Evolutionary conservation across 2,888 invertebrate genomes (phyloP).

Genomic region (Temnothorax rugatulus): DNA sequence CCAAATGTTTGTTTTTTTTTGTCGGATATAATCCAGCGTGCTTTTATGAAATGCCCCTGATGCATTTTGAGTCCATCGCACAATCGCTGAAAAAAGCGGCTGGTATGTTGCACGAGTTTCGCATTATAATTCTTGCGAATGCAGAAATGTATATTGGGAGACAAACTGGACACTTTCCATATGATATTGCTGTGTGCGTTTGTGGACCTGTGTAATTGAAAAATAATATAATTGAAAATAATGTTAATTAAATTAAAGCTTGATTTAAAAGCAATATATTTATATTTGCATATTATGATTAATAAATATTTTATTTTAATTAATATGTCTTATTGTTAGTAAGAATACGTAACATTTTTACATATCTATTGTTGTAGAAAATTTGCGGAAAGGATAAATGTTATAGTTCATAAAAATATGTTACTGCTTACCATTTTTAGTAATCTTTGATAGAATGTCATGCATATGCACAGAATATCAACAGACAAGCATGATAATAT

Average conservation of each 20-base stretch:
- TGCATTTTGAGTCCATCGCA: constrained; percentile 49
- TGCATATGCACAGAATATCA: constrained; percentile 77
- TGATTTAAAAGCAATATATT: not conserved
- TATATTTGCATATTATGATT: not conserved
- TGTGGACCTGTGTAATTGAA: constrained; percentile 4
- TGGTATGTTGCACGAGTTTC: constrained; percentile 28
- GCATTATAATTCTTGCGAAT: constrained; percentile 44
- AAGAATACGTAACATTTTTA: not conserved
- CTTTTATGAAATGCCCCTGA: constrained; percentile 47
- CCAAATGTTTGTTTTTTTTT: constrained; percentile 48
- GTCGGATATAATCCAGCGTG: constrained; percentile 43
- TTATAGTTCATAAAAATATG: not conserved
- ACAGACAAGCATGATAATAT: constrained; percentile 79
- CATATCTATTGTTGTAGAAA: not conserved
- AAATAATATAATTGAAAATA: not conserved
- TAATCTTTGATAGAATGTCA: constrained; percentile 48
- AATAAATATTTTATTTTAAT: not conserved
- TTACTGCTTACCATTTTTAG: constrained; percentile 19
- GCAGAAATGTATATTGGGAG: constrained; percentile 12
- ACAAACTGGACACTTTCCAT: not conserved
- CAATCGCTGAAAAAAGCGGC: constrained; percentile 21
- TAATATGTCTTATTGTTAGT: not conserved
- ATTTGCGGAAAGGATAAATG: not conserved
- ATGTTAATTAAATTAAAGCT: not conserved
- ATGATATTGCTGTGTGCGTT: not conserved